Evolutionary conservation across 2,113 vertebrate genomes (phyloP).

Genomic region (Varanus komodoensis): DNA sequence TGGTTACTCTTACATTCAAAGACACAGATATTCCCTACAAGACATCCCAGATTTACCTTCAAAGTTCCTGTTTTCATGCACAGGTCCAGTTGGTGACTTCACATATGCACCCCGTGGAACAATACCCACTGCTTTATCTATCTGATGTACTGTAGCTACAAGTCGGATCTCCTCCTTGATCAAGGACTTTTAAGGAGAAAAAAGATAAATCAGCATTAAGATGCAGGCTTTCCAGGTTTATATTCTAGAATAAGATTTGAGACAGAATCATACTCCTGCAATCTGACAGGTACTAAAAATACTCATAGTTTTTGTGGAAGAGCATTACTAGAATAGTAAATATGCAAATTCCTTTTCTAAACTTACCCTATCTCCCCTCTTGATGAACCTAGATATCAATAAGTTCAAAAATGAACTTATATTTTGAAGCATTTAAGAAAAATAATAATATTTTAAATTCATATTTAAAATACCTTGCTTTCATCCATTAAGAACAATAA

Average conservation of each 20-base stretch:
- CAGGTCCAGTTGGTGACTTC: conserved; percentile 82
- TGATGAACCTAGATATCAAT: neutral
- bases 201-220: conserved; percentile 33
- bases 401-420: neutral
- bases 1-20: conserved; percentile 44
- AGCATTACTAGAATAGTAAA: neutral
- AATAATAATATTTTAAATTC: neutral
- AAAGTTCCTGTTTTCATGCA: conserved; percentile 88
- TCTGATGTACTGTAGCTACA: conserved; percentile 82
- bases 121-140: conserved; percentile 87
- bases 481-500: neutral
- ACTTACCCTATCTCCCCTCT: neutral
- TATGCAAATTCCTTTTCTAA: neutral
- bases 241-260: conserved; percentile 38
- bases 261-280: conserved; percentile 30
- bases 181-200: conserved; percentile 50
- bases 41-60: conserved; percentile 80
- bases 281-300: neutral
- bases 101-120: conserved; percentile 88
- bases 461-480: neutral
- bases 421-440: neutral
- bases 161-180: conserved; percentile 90
- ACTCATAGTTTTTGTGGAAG: neutral
- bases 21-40: conserved; percentile 4
- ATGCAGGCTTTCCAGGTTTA: neutral